Base-by-base conservation (phyloP, 2,113 vertebrate species). In the Phrynosoma platyrhinos region DNA sequence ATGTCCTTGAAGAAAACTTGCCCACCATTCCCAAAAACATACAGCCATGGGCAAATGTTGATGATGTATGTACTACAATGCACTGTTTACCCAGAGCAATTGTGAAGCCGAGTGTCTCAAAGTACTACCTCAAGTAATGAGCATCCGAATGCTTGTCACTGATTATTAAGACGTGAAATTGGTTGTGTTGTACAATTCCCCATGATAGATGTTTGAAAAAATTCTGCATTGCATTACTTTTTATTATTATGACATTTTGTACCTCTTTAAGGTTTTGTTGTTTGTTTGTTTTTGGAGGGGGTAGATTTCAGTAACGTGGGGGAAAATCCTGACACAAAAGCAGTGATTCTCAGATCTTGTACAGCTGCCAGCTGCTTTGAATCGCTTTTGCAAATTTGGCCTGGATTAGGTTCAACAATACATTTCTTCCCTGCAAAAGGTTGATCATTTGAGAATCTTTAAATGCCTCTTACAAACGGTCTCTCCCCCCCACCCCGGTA, bases 301-400 rank as follows among this genome's bases (percentile, higher is more conserved):
- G 87, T 94, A 89, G 93, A 92, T 79, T 83, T 90, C 68, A 64
- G 13, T 64, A 79, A 94, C 7, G 4, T 5, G 92, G 14, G 40
- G 69, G 88, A 92, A 93, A 92, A 87, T 93, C 91, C 92, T 93
- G 92, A 89, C 91, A 64, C 82, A 92, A 92, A 75, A 90, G 80
- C 90, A 90, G 72, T 36, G 5, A 88, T 91, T 58, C 23, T 93
- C 82, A 89, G 88, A 94, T 91, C 82, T 68, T 78, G 84, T 23
- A 40, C 91, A 94, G 93, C 90, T 95, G 94, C 94, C 95, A 94
- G 76, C 87, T 89, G 88, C 91, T 93, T 93, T 91, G 93, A 93
- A 90, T 94, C 94, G 91, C 91, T 91, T 88, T 94, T 91, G 80
- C 92, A 94, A 93, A 95, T 89, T 93, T 27, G 81, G 80, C 58